Conservation (phyloP, 2,113 vertebrate genomes). For the Lonchura striata region DNA sequence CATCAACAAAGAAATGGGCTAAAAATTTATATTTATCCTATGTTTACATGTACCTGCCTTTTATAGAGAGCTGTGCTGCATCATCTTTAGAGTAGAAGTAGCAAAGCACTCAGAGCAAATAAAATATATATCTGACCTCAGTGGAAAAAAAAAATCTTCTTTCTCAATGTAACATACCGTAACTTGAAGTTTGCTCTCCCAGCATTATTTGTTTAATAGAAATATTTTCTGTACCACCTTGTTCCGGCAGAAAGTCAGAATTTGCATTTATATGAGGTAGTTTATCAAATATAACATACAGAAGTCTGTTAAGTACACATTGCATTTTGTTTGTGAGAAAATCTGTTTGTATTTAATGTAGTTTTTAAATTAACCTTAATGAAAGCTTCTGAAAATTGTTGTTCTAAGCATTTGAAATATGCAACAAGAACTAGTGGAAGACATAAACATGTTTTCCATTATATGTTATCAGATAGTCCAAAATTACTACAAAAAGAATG, state of each 20-base stretch:
- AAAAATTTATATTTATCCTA: background rate
- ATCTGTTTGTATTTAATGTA: conserved; percentile 87
- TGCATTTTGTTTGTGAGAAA: conserved; percentile 87
- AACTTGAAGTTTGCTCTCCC: conserved; percentile 78
- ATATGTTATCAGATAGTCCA: conserved; percentile 86
- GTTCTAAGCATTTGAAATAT: conserved; percentile 88
- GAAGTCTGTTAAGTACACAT: conserved; percentile 86
- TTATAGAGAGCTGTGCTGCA: background rate
- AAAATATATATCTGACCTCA: conserved; percentile 46
- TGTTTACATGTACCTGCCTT: background rate
- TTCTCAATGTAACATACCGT: conserved; percentile 36
- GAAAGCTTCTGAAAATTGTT: conserved; percentile 88
- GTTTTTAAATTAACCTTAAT: conserved; percentile 86
- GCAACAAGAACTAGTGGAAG: conserved; percentile 78
- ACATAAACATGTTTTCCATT: conserved; percentile 85
- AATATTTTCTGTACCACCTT: conserved; percentile 85
- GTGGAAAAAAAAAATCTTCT: conserved; percentile 2
- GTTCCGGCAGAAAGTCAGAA: conserved; percentile 87
- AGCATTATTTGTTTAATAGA: conserved; percentile 86
- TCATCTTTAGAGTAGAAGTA: conserved; percentile 11
- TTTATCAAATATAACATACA: conserved; percentile 88
- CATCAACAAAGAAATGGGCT: background rate
- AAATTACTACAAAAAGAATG: conserved; percentile 86
- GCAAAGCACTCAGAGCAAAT: conserved; percentile 54
- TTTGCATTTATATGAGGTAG: conserved; percentile 89